These are phyloP conservation scores for Geotrupes spiniger DNA, from an alignment of 2,888 invertebrate species.

Conservation along the genomic window DNA sequence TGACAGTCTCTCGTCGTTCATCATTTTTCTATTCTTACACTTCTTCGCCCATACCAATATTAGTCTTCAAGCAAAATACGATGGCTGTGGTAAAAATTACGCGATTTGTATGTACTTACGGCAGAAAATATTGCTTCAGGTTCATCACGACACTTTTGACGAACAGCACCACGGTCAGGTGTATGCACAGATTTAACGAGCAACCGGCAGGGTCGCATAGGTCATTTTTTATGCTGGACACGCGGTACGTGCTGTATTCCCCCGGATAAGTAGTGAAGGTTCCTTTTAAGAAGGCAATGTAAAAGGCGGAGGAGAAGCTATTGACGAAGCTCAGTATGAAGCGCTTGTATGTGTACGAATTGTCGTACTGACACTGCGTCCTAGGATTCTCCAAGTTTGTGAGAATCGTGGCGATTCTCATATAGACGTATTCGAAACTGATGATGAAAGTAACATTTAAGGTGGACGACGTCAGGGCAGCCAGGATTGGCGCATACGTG, in stretches of 20 bases:
- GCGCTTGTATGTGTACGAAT: slow-evolving; percentile 31
- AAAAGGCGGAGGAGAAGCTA: slow-evolving; percentile 29
- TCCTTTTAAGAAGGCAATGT: slow-evolving; percentile 37
- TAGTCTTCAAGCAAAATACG: too few relatives aligned
- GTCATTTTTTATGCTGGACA: slow-evolving; percentile 33
- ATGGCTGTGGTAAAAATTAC: too few relatives aligned
- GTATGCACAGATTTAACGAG: slow-evolving; percentile 55
- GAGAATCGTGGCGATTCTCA: slow-evolving; percentile 22
- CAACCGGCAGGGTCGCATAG: slow-evolving; percentile 53
- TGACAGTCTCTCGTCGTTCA: slow-evolving; percentile 5
- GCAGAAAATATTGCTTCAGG: slow-evolving; percentile 51
- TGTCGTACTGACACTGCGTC: slow-evolving; percentile 27
- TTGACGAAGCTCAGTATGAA: slow-evolving; percentile 29
- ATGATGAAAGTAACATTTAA: slow-evolving; percentile 13
- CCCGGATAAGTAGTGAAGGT: slow-evolving; percentile 45
- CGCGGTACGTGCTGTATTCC: slow-evolving; percentile 30
- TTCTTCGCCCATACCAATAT: too few relatives aligned
- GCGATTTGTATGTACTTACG: slow-evolving; percentile 44
- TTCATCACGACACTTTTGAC: slow-evolving; percentile 55
- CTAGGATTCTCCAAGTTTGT: slow-evolving; percentile 31
- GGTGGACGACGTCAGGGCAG: background rate
- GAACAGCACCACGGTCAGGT: slow-evolving; percentile 55
- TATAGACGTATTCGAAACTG: slow-evolving; percentile 15
- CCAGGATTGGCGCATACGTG: slow-evolving; percentile 4
- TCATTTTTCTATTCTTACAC: too few relatives aligned